Evolutionary conservation across 2,888 invertebrate species (phyloP), one percentile per base, ranked within the genome.

Genomic region (Malacosoma neustria): DNA sequence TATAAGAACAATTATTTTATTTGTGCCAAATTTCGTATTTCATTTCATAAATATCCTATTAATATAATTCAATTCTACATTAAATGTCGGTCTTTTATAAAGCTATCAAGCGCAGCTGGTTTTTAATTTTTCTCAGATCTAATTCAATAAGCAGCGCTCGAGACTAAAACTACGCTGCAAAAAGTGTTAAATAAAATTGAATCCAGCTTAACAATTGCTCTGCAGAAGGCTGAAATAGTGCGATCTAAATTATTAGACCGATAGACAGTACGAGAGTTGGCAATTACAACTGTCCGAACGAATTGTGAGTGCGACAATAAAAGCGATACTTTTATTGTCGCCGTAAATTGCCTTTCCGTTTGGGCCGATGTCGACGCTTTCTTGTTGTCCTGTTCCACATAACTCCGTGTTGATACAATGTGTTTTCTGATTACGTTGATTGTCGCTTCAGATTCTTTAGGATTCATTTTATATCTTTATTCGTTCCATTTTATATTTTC

Each of bases 231-330:
- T 72, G 67, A 72, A 75, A 71, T 65, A 67, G 69, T 63, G 59
- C 59, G 59, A 69, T 69, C 73, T 75, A 74, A 81, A 81, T 79
- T 76, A 77, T 72, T 63, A 61, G 71, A 63, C 72, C 72, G 72
- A 77, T 73, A 77, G 79, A 79, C 74, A 76, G 67, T 57, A 56
- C 58, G 65, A 68, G 69, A 69, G 72, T 67, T 72, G 58, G 77
- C 80, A 80, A 82, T 81, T 81, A 81, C 79, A 76, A 70, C 75
- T 73, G 80, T 77, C 79, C 70, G 65, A 69, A 69, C 77, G 81
- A 80, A 76, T 77, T 76, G 79, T 77, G 72, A 70, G 67, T 70
- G 71, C 70, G 71, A 70, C 80, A 74, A 81, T 80, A 81, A 79
- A 76, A 72, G 72, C 72, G 73, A 76, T 75, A 74, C 79, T 79